These are phyloP conservation scores for Neodiprion pinetum DNA, from an alignment of 1,140 invertebrate species.

Conservation along the genomic window DNA sequence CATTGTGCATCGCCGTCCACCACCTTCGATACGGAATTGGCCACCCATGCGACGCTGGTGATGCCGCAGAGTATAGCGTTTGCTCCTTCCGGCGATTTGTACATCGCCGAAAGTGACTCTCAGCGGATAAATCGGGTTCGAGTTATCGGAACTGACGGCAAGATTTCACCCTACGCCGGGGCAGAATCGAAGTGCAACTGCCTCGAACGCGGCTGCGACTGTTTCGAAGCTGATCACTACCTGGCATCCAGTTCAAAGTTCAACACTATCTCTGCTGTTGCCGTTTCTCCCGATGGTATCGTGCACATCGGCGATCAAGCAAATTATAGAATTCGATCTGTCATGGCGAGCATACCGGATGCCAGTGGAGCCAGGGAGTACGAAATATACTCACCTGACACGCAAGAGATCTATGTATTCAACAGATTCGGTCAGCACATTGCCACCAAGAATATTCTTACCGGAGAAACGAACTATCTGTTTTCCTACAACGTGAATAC, in stretches of 20 bases:
- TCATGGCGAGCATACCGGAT: slow-evolving; percentile 90
- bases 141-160: slow-evolving; percentile 90
- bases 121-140: slow-evolving; percentile 93
- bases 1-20: slow-evolving; percentile 84
- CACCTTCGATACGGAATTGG: slow-evolving; percentile 80
- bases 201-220: slow-evolving; percentile 87
- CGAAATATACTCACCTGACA: slow-evolving; percentile 94
- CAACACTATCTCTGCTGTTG: slow-evolving; percentile 91
- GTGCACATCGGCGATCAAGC: slow-evolving; percentile 95
- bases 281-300: slow-evolving; percentile 92
- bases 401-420: slow-evolving; percentile 95
- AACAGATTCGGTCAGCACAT: slow-evolving; percentile 95
- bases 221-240: slow-evolving; percentile 90
- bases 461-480: slow-evolving; percentile 88
- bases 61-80: slow-evolving; percentile 95
- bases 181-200: slow-evolving; percentile 96
- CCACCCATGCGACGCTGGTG: slow-evolving; percentile 87
- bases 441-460: slow-evolving; percentile 90
- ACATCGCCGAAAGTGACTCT: slow-evolving; percentile 93
- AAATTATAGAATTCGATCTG: slow-evolving; percentile 88
- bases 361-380: slow-evolving; percentile 85
- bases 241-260: slow-evolving; percentile 92
- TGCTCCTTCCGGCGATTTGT: slow-evolving; percentile 92
- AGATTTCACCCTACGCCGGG: slow-evolving; percentile 90
- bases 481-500: slow-evolving; percentile 97